A percentile compares a stretch with the other conserved stretches of the same genome.
Conservation (phyloP, 2,797 vertebrate genomes). For the Cynodonichthys magdalenae region DNA sequence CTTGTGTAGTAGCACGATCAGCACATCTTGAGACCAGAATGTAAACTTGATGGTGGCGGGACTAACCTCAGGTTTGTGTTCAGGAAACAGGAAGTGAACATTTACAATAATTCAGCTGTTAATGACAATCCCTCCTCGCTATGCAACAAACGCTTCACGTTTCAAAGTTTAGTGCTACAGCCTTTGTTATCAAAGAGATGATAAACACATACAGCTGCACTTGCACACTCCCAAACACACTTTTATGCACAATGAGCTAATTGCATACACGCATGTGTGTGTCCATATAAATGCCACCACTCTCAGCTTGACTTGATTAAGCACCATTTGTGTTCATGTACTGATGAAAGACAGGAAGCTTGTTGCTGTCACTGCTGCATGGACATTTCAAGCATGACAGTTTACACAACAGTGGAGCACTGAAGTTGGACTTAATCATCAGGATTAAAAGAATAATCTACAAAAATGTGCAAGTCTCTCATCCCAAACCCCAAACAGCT, state of each 20-base stretch:
- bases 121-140: constrained; percentile 51
- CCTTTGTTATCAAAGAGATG: constrained; percentile 49
- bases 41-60: constrained; percentile 41
- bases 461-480: constrained; percentile 66
- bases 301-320: constrained; percentile 67
- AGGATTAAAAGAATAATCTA: constrained; percentile 72
- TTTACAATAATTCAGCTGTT: constrained; percentile 41
- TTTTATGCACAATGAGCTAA: constrained; percentile 42
- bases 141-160: constrained; percentile 51
- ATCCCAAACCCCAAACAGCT: constrained; percentile 65
- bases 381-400: constrained; percentile 51
- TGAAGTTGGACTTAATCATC: constrained; percentile 68
- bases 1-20: constrained; percentile 49
- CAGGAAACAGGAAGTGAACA: constrained; percentile 70
- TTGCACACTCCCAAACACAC: constrained; percentile 7
- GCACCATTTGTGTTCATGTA: constrained; percentile 33
- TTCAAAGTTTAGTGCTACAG: constrained; percentile 37
- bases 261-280: constrained; percentile 36
- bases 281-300: constrained; percentile 33
- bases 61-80: constrained; percentile 51
- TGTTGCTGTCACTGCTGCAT: constrained; percentile 53
- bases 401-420: constrained; percentile 66
- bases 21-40: constrained; percentile 40
- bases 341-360: constrained; percentile 71
- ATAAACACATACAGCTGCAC: constrained; percentile 45